Evolutionary conservation across 2,797 vertebrate species (phyloP), one percentile per base, ranked within the genome.

Genomic region (Oryzias dopingdopingensis): DNA sequence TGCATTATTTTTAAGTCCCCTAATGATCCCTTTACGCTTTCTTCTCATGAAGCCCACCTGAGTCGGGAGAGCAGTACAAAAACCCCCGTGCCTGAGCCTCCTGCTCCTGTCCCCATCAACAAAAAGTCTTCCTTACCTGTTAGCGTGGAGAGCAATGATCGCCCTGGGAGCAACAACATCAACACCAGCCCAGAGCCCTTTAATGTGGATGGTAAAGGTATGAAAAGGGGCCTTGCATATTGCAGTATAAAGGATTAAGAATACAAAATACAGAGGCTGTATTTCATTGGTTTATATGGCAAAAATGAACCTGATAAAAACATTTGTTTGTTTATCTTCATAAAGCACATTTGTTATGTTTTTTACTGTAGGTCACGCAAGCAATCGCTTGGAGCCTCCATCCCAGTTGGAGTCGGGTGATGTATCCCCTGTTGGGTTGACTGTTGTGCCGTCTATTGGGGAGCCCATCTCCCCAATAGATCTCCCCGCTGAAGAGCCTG

Each of bases 401-500:
- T 22, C 64, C 22, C 32, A 69, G n/a, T 56, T 80, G 10, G 92
- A 91, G 0, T 76, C 59, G 5, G 86, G 82, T 0, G 87, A 88
- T 1, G 16, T 68, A 24, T 80, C 84, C 42, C 79, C 87, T 23
- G 65, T 80, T 0, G 61, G 65, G 1, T 60, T 8, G 8, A 56
- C 47, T 44, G 32, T 61, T 49, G 61, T 74, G 45, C 51, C 69
- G 16, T n/a, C 54, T 5, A 14, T 76, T 3, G 65, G 59, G 54
- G 80, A 93, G 70, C 54, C 86, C 57, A 12, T 61, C 63, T 43
- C 73, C 2, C 49, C 62, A 47, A 56, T 26, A 1, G 92, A 94
- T n/a, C 43, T 43, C 13, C 74, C 81, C 6, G 29, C 58, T 1
- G 93, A 94, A 41, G 93, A 95, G n/a, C 84, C 18, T 23, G 14